Percentiles rank a stretch among this genome's conserved stretches.
Conservation (phyloP, 2,888 invertebrate genomes). For the Baccha elongata region DNA sequence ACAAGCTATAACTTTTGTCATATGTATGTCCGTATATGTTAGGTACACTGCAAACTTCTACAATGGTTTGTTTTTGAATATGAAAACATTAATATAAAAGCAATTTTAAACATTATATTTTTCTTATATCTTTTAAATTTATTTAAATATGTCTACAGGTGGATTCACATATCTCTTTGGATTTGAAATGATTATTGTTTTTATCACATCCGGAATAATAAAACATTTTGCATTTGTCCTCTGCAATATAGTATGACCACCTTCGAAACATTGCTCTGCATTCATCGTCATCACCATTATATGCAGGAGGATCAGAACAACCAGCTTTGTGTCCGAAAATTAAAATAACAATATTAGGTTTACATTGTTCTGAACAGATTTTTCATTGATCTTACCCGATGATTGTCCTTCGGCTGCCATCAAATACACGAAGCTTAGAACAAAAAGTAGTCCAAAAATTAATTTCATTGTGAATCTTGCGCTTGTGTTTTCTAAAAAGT, state of each 20-base stretch:
- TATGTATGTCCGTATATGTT: no score
- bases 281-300: conserved; percentile 37
- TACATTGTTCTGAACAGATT: neutral
- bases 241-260: conserved; percentile 87
- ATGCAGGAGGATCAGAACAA: conserved; percentile 27
- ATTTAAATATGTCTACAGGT: neutral
- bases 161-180: conserved; percentile 85
- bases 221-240: conserved; percentile 88
- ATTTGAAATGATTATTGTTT: conserved; percentile 90
- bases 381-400: neutral
- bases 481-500: conserved; percentile 11
- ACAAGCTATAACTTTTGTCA: no score
- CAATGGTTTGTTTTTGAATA: no score
- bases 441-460: neutral
- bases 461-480: neutral
- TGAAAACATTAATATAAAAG: no score
- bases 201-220: conserved; percentile 90
- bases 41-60: no score
- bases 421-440: neutral
- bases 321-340: neutral
- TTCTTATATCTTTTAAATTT: no score
- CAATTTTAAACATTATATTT: no score
- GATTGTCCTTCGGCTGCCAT: neutral
- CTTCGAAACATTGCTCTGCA: conserved; percentile 84
- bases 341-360: neutral